Evolutionary conservation across 2,888 invertebrate species (phyloP).

Genomic region (Leptodirus hochenwartii): DNA sequence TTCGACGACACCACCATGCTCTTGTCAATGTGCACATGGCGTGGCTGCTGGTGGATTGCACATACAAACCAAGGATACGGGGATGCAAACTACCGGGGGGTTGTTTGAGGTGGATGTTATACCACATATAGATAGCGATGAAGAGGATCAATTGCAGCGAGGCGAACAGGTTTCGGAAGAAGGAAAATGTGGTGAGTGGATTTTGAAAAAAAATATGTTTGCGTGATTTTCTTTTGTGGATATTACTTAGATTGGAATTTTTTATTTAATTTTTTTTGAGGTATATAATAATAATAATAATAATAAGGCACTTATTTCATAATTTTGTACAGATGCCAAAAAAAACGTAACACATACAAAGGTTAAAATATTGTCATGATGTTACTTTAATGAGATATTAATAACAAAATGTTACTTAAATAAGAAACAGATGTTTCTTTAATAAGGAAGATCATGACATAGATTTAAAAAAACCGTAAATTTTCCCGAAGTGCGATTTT

Average conservation of each 20-base stretch:
- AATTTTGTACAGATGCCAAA: too few species aligned
- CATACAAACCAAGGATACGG: constrained; percentile 22
- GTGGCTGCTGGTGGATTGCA: neutral
- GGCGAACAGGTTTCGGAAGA: constrained; percentile 32
- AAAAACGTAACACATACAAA: too few species aligned
- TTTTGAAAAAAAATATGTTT: neutral
- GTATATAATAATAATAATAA: too few species aligned
- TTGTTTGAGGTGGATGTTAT: constrained; percentile 48
- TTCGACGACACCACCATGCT: constrained; percentile 18
- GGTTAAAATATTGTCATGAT: too few species aligned
- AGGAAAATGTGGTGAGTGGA: constrained; percentile 22
- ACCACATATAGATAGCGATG: constrained; percentile 56
- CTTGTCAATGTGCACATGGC: constrained; percentile 21
- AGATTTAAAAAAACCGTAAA: too few species aligned
- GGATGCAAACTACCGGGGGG: constrained; percentile 34
- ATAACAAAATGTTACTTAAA: too few species aligned
- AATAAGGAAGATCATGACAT: too few species aligned
- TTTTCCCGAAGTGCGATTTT: too few species aligned
- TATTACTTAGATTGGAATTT: neutral
- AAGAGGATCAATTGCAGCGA: constrained; percentile 54
- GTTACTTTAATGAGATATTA: too few species aligned
- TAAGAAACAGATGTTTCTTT: too few species aligned
- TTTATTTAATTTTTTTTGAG: too few species aligned
- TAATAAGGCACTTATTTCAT: too few species aligned
- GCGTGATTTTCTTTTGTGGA: neutral